These are phyloP conservation scores for Pachymerium ferrugineum DNA, from an alignment of 2,888 invertebrate species.

Conservation along the genomic window DNA sequence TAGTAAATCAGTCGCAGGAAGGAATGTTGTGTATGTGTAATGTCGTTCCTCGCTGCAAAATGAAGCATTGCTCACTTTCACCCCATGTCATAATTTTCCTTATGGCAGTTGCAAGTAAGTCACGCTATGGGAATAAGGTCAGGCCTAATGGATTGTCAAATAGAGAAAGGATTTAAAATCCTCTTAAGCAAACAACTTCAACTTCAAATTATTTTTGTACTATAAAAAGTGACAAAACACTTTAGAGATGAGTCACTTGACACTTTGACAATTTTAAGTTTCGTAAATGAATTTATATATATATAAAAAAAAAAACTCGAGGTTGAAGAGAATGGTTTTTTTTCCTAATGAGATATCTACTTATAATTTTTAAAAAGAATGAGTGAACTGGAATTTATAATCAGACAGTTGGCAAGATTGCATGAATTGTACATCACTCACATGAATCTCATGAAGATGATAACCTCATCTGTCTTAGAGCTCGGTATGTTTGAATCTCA, in stretches of 20 bases:
- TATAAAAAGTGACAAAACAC: too few relatives aligned
- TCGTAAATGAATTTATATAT: neutral
- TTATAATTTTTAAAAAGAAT: neutral
- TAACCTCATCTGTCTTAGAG: conserved; percentile 5
- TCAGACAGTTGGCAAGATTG: conserved; percentile 4
- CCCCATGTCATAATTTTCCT: neutral
- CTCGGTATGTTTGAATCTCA: conserved; percentile 10
- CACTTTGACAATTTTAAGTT: too few relatives aligned
- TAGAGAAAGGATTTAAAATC: too few relatives aligned
- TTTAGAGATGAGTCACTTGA: too few relatives aligned
- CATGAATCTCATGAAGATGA: too few relatives aligned
- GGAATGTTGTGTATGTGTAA: conserved; percentile 15
- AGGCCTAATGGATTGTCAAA: too few relatives aligned
- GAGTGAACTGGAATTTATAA: conserved; percentile 23
- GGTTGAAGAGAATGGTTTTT: too few relatives aligned
- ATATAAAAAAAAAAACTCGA: neutral
- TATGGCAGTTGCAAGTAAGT: neutral
- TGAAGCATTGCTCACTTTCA: conserved; percentile 6
- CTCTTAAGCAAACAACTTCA: too few relatives aligned
- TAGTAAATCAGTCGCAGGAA: neutral
- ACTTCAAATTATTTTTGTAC: too few relatives aligned
- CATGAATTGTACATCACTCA: conserved; percentile 22
- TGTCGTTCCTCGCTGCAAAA: neutral
- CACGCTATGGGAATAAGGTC: neutral
- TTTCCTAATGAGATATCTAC: too few relatives aligned